Percentiles rank a stretch among this genome's conserved stretches.
Evolutionary conservation across 2,888 invertebrate species (phyloP).

Genomic region (Ornithoptera priamus): DNA sequence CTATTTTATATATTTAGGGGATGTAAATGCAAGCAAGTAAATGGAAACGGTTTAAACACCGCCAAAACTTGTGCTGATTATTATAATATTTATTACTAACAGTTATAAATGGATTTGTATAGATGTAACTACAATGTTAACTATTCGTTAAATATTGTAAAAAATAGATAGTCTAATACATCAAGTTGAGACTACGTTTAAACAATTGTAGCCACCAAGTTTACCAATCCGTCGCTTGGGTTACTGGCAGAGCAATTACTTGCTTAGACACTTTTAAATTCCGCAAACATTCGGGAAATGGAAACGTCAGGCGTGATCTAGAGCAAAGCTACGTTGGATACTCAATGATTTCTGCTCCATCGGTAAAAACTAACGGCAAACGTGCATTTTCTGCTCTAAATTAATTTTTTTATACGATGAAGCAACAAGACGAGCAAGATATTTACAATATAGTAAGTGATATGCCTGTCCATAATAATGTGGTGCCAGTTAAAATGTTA

Average conservation of each 20-base stretch:
- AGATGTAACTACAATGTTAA: too few species aligned
- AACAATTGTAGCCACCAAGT: conserved; percentile 44
- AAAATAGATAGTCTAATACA: not conserved
- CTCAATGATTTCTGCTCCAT: conserved; percentile 29
- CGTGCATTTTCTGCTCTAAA: not conserved
- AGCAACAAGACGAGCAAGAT: too few species aligned
- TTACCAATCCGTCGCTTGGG: conserved; percentile 52
- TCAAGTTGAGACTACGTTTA: not conserved
- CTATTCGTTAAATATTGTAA: too few species aligned
- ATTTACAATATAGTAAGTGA: too few species aligned
- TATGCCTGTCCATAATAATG: too few species aligned
- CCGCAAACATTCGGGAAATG: conserved; percentile 65
- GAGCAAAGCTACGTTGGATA: conserved; percentile 16
- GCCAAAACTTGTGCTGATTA: too few species aligned
- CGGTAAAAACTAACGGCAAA: conserved; percentile 33
- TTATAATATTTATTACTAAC: too few species aligned
- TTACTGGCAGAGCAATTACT: conserved; percentile 77
- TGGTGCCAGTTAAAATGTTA: too few species aligned
- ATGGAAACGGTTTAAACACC: too few species aligned
- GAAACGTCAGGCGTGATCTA: conserved; percentile 52
- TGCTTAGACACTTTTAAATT: conserved; percentile 74
- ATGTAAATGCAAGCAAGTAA: too few species aligned
- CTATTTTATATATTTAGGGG: too few species aligned
- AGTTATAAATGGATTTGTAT: too few species aligned
- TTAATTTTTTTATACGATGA: not conserved